A percentile compares a stretch with the other conserved stretches of the same genome.
Conservation (phyloP, 2,888 invertebrate genomes). For the Conus canariensis region DNA sequence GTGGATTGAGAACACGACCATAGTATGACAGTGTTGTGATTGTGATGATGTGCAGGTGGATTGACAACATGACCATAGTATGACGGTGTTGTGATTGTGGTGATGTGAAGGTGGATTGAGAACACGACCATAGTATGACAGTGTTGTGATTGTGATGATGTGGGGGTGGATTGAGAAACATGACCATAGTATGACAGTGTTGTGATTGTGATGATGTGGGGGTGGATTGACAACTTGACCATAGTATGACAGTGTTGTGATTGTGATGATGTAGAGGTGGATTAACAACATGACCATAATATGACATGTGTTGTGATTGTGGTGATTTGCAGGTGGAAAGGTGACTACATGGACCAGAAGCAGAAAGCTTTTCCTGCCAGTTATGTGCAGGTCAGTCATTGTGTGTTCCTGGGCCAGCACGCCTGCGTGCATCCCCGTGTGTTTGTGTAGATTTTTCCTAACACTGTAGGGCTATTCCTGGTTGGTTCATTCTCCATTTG, state of each 20-base stretch:
- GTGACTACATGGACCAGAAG: slow-evolving; percentile 96
- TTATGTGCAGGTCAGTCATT: slow-evolving; percentile 89
- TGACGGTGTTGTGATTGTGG: neutral
- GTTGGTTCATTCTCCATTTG: no score
- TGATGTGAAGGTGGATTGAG: neutral
- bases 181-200: no score
- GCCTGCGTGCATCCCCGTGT: neutral
- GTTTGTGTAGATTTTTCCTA: neutral
- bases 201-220: neutral
- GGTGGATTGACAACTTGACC: no score
- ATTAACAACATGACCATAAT: neutral
- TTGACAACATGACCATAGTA: neutral
- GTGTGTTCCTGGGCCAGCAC: neutral
- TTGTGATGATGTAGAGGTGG: no score
- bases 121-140: no score
- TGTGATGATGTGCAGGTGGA: no score
- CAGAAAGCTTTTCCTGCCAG: slow-evolving; percentile 96
- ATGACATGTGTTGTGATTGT: neutral
- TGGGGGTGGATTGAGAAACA: slow-evolving; percentile 83
- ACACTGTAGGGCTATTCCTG: no score
- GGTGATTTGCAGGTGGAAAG: slow-evolving; percentile 85
- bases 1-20: no score
- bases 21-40: no score
- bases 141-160: neutral
- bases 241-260: neutral